Conservation (phyloP, 2,888 invertebrate species). For the Stomorhina lunata region DNA sequence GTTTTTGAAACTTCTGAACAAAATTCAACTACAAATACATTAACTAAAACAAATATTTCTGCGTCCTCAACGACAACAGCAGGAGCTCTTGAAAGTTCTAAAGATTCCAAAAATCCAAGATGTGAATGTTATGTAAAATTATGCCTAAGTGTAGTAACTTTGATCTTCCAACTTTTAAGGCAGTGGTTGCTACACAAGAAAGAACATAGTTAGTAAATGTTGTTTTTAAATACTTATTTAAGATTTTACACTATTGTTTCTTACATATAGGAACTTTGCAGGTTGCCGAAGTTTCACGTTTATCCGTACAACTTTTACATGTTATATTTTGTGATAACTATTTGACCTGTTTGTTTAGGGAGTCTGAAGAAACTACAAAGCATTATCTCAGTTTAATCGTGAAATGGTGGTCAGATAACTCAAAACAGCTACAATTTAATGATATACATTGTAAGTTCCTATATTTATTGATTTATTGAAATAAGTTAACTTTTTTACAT, state of each 20-base stretch:
- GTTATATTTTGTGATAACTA: slow-evolving; percentile 76
- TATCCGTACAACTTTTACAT: slow-evolving; percentile 74
- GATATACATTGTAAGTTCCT: slow-evolving; percentile 72
- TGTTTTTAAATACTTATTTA: not conserved
- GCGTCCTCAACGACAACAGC: not conserved
- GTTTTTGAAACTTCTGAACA: slow-evolving; percentile 47
- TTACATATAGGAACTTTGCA: slow-evolving; percentile 69
- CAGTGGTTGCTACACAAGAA: slow-evolving; percentile 72
- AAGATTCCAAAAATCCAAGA: not conserved
- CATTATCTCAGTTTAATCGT: slow-evolving; percentile 75
- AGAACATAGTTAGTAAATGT: slow-evolving; percentile 44
- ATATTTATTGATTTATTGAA: not conserved
- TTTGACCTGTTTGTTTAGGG: slow-evolving; percentile 74
- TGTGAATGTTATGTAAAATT: slow-evolving; percentile 77
- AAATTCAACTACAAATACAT: slow-evolving; percentile 7
- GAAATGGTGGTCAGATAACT: slow-evolving; percentile 74
- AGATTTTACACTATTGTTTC: not conserved
- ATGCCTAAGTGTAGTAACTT: slow-evolving; percentile 75
- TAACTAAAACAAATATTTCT: slow-evolving; percentile 9
- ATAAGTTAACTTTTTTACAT: not conserved
- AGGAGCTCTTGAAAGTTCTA: not conserved
- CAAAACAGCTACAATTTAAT: slow-evolving; percentile 70
- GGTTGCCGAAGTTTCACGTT: slow-evolving; percentile 73
- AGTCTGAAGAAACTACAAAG: slow-evolving; percentile 76
- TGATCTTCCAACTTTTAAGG: slow-evolving; percentile 74